phyloP scores from a whole-genome alignment of 1,140 invertebrate genomes.

The Temnothorax nylanderi region DNA sequence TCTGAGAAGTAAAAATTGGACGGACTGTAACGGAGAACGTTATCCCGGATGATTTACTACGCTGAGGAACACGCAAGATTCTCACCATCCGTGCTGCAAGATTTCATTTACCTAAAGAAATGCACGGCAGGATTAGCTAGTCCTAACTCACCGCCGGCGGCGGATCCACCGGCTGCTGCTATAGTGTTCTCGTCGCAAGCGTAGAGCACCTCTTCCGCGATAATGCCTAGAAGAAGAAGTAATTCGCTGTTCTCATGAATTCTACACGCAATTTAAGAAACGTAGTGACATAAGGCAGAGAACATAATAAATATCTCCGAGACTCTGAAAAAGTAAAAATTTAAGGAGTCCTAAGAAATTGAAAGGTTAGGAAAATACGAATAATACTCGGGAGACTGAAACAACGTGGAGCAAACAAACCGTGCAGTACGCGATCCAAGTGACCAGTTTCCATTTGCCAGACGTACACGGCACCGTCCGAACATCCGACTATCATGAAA shows the following conservation, averaged over 20 bases:
- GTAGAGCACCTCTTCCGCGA: conserved; percentile 97
- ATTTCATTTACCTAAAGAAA: conserved; percentile 91
- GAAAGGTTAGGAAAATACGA: not conserved
- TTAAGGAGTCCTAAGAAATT: not conserved
- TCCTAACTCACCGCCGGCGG: conserved; percentile 90
- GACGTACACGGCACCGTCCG: conserved; percentile 98
- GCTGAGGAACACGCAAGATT: conserved; percentile 42
- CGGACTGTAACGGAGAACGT: conserved; percentile 33
- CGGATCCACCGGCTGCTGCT: conserved; percentile 85
- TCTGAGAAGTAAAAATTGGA: conserved; percentile 83
- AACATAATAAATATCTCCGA: not conserved
- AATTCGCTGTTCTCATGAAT: conserved; percentile 10
- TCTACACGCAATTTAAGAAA: conserved; percentile 31
- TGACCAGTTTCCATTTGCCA: conserved; percentile 99
- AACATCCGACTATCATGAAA: conserved; percentile 99
- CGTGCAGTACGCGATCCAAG: conserved; percentile 97
- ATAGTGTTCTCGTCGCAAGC: conserved; percentile 96
- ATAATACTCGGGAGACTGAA: not conserved
- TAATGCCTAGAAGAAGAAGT: conserved; percentile 89
- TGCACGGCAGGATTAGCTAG: conserved; percentile 97
- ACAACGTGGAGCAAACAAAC: conserved; percentile 78
- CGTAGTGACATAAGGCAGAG: not conserved
- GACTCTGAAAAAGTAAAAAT: not conserved
- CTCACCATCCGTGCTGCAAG: conserved; percentile 51
- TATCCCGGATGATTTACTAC: not conserved